phyloP scores from a whole-genome alignment of 2,113 vertebrate genomes.

The Hipposideros armiger region DNA sequence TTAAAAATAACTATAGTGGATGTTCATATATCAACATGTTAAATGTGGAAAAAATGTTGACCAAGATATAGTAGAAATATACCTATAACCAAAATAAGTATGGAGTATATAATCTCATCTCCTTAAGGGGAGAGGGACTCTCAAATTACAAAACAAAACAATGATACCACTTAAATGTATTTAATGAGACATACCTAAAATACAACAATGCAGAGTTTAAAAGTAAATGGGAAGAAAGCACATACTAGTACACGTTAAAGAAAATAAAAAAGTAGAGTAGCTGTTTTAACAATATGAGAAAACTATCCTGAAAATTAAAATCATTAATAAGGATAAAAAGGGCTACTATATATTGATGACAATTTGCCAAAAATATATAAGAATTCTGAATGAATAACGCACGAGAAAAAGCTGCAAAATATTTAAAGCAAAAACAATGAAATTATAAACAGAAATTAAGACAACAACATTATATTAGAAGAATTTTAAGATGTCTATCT shows the following conservation, averaged over 20 bases:
- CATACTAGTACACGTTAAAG: neutral
- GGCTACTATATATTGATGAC: neutral
- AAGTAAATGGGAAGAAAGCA: neutral
- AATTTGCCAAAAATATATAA: neutral
- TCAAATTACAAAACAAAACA: neutral
- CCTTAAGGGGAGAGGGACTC: neutral
- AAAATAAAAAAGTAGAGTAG: neutral
- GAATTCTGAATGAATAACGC: neutral
- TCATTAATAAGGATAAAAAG: neutral
- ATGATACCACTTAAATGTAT: neutral
- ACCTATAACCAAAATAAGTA: neutral
- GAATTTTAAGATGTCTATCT: neutral
- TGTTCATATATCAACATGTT: neutral
- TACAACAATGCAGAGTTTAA: neutral
- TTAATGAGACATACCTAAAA: neutral
- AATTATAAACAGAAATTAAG: neutral
- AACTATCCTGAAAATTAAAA: neutral
- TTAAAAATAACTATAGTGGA: neutral
- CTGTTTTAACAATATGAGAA: neutral
- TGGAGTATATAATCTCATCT: neutral
- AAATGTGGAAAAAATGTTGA: neutral
- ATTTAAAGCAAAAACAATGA: neutral
- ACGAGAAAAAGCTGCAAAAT: neutral
- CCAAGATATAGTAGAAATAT: conserved; percentile 17
- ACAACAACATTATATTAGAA: neutral